Evolutionary conservation across 2,888 invertebrate species (phyloP).

Genomic region (Scrobipalpa atriplicella): DNA sequence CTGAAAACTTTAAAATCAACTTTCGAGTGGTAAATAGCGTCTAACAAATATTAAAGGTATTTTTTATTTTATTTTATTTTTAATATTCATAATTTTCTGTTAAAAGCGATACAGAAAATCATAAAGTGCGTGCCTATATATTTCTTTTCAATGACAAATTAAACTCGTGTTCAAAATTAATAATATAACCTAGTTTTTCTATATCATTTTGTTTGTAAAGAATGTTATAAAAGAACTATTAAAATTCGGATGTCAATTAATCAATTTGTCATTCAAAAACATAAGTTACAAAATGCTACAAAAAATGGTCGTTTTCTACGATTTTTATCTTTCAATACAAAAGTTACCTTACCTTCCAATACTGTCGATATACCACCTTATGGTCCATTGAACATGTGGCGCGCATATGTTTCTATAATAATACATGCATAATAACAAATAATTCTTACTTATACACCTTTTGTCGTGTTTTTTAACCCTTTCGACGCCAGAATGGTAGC

Average conservation of each 20-base stretch:
- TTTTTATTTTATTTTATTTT: too few relatives aligned
- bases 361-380: slow-evolving; percentile 61
- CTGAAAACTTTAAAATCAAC: too few relatives aligned
- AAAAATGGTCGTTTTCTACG: slow-evolving; percentile 42
- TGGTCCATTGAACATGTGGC: slow-evolving; percentile 71
- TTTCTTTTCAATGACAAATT: too few relatives aligned
- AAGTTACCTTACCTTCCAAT: slow-evolving; percentile 45
- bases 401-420: slow-evolving; percentile 66
- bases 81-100: too few relatives aligned
- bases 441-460: slow-evolving; percentile 65
- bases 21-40: too few relatives aligned
- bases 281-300: neutral
- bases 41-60: too few relatives aligned
- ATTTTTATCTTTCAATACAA: slow-evolving; percentile 56
- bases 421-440: slow-evolving; percentile 67
- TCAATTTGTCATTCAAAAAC: neutral
- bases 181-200: too few relatives aligned
- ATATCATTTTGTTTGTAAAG: too few relatives aligned
- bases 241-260: neutral
- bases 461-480: slow-evolving; percentile 66
- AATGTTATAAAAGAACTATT: too few relatives aligned
- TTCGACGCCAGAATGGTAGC: slow-evolving; percentile 63
- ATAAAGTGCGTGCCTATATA: too few relatives aligned
- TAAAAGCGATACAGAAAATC: too few relatives aligned
- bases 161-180: too few relatives aligned